Conservation (phyloP, 2,888 invertebrate genomes). For the Trichogramma evanescens region DNA sequence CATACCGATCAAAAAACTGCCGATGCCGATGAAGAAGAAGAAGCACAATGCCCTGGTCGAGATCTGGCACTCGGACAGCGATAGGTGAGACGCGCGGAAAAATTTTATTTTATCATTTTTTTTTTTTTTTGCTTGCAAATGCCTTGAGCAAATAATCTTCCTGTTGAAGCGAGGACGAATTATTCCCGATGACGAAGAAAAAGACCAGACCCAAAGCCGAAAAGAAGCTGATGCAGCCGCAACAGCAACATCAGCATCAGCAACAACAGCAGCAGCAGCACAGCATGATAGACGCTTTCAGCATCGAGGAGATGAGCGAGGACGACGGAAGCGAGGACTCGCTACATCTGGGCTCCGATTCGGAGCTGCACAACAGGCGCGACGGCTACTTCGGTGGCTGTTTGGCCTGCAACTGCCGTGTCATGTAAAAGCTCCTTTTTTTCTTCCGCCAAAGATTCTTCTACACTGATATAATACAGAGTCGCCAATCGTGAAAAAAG, state of each 20-base stretch:
- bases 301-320: constrained; percentile 52
- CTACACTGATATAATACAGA: no score
- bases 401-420: no score
- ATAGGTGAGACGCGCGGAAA: constrained; percentile 30
- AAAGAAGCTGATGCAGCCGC: no score
- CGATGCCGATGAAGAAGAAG: constrained; percentile 43
- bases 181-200: constrained; percentile 45
- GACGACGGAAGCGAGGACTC: constrained; percentile 41
- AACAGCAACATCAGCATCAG: neutral
- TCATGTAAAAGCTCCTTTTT: no score
- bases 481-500: no score
- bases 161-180: constrained; percentile 43
- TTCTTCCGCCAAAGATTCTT: no score
- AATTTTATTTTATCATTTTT: neutral
- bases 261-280: constrained; percentile 27
- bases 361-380: neutral
- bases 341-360: constrained; percentile 36
- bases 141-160: neutral
- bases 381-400: no score
- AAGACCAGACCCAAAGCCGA: constrained; percentile 26
- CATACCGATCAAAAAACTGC: constrained; percentile 45
- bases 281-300: constrained; percentile 53
- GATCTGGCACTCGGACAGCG: constrained; percentile 47
- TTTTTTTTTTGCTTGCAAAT: neutral
- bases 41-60: constrained; percentile 52